Evolutionary conservation across 2,888 invertebrate genomes (phyloP).

Genomic region (Euzophera pinguis): DNA sequence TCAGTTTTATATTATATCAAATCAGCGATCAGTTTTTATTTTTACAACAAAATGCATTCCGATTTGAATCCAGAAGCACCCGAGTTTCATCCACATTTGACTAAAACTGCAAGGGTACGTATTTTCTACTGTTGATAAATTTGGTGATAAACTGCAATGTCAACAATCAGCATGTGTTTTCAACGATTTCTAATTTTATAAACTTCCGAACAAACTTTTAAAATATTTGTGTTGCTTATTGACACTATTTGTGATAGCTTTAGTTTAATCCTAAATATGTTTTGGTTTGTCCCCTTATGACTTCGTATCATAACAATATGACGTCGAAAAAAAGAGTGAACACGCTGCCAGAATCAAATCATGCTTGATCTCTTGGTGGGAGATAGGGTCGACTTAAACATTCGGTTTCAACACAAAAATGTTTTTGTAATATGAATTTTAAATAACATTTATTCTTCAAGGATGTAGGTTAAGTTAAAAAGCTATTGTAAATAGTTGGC

Average conservation of each 20-base stretch:
- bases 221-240: too few relatives aligned
- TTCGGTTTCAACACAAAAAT: not conserved
- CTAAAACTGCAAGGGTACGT: constrained; percentile 54
- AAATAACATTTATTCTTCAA: not conserved
- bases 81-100: constrained; percentile 58
- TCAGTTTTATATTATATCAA: not conserved
- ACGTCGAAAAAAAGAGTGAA: too few relatives aligned
- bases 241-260: too few relatives aligned
- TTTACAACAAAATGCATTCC: constrained; percentile 51
- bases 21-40: constrained; percentile 15
- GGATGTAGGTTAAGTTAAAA: not conserved
- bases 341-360: too few relatives aligned
- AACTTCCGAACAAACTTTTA: not conserved
- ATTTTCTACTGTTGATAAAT: constrained; percentile 27
- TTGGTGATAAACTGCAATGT: constrained; percentile 12
- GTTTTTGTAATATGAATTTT: not conserved
- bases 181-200: constrained; percentile 12
- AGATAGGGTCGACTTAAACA: not conserved
- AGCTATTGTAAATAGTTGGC: not conserved
- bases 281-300: too few relatives aligned
- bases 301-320: too few relatives aligned
- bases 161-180: constrained; percentile 51
- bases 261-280: too few relatives aligned
- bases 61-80: constrained; percentile 64
- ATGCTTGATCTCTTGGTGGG: not conserved